These are phyloP conservation scores for Tribolium castaneum DNA, from an alignment of 1,140 invertebrate species.

Conservation along the genomic window DNA sequence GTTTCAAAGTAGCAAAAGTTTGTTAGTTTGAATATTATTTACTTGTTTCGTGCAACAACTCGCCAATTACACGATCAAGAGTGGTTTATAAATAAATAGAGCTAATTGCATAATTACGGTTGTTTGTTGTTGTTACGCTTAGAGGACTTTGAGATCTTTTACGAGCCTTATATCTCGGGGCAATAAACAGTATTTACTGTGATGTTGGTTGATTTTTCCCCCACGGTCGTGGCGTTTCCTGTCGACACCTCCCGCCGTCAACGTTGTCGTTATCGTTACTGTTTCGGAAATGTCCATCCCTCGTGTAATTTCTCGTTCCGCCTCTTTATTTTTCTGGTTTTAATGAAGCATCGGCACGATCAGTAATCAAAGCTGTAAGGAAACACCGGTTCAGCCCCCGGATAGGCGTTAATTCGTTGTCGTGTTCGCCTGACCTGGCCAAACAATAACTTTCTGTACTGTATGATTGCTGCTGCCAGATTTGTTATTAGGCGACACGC, in stretches of 20 bases:
- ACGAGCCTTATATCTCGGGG: not conserved
- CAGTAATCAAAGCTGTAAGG: constrained; percentile 9
- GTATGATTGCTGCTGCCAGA: constrained; percentile 53
- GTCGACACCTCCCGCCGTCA: not conserved
- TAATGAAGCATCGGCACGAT: constrained; percentile 1
- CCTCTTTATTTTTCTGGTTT: constrained; percentile 5
- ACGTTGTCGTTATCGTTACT: not conserved
- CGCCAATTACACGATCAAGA: not conserved
- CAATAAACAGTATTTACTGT: not conserved
- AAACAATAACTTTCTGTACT: constrained; percentile 40
- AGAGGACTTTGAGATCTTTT: not conserved
- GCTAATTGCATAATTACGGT: constrained; percentile 8
- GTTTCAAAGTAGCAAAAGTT: constrained; percentile 1
- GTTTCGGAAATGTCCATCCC: constrained; percentile 7
- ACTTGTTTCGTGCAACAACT: not conserved
- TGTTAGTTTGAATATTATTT: constrained; percentile 3
- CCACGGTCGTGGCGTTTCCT: not conserved
- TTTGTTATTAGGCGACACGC: constrained; percentile 57
- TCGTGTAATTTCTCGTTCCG: not conserved
- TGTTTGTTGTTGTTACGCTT: constrained; percentile 19
- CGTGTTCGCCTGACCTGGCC: constrained; percentile 41
- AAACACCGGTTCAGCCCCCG: constrained; percentile 31
- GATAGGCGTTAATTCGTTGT: constrained; percentile 33
- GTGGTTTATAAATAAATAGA: constrained; percentile 15
- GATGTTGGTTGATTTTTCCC: not conserved